A percentile compares a stretch with the other conserved stretches of the same genome.
Conservation (phyloP, 2,797 vertebrate genomes). For the Periophthalmus magnuspinnatus region DNA sequence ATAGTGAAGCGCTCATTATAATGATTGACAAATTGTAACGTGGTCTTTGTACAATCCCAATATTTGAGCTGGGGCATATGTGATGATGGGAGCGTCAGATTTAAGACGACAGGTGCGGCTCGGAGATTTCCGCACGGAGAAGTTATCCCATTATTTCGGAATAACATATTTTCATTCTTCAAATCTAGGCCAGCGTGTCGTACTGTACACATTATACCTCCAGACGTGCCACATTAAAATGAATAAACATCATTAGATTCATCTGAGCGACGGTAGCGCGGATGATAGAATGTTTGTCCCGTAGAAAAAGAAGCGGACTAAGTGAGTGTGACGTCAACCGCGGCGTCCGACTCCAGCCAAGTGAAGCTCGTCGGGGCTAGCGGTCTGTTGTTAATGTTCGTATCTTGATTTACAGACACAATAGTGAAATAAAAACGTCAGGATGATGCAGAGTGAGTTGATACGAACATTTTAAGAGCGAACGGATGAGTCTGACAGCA, state of each 20-base stretch:
- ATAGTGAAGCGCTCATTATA: slow-evolving; percentile 40
- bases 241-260: slow-evolving; percentile 1
- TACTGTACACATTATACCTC: neutral
- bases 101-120: slow-evolving; percentile 19
- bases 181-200: slow-evolving; percentile 2
- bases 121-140: slow-evolving; percentile 16
- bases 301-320: too few species aligned
- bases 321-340: too few species aligned
- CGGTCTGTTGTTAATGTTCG: too few species aligned
- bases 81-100: slow-evolving; percentile 31
- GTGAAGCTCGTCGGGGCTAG: too few species aligned
- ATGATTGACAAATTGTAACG: slow-evolving; percentile 51
- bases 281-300: too few species aligned
- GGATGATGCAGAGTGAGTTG: too few species aligned
- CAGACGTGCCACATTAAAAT: slow-evolving; percentile 8
- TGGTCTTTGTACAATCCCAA: slow-evolving; percentile 31
- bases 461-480: too few species aligned
- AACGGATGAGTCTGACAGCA: too few species aligned
- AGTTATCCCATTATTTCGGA: slow-evolving; percentile 10
- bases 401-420: too few species aligned
- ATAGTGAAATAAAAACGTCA: too few species aligned
- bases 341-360: too few species aligned
- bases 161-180: slow-evolving; percentile 12
- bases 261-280: too few species aligned
- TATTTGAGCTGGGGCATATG: slow-evolving; percentile 22